Evolutionary conservation across 1,140 invertebrate genomes (phyloP), one percentile per base, ranked within the genome.

Genomic region (Hylaeus anthracinus): DNA sequence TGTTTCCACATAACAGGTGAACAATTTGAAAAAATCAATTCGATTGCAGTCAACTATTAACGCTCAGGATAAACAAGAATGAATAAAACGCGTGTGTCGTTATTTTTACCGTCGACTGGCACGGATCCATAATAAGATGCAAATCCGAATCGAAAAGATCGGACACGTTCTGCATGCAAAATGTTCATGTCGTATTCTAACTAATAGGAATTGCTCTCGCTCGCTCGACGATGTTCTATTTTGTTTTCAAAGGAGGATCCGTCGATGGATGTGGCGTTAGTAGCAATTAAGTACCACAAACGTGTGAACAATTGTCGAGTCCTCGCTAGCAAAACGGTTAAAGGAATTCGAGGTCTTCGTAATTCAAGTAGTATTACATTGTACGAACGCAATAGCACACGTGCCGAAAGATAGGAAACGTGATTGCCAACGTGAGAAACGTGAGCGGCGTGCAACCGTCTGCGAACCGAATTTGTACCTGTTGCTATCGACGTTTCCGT

Each of bases 361-460:
- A 2, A 55, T 45, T 56, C n/a, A 1, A 53, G 15, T 37, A 26
- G 2, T 6, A 6, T 26, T 26, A 53, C 9, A n/a, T 53, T 12
- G 12, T 10, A 6, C 4, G 61, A 2, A 6, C 6, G 55, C 3
- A 65, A 39, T 48, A 48, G 41, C 43, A 39, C 58, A 48, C 70
- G 77, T 65, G 77, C 26, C 14, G 26, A 26, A 26, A 26, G 8
- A 41, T 1, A 15, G 41, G 53, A 73, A 73, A 79, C 51, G 51
- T 65, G 77, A 73, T 70, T 51, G 14, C 3, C 14, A 48, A 73
- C 26, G 43, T 45, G 69, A 72, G 69, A 79, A 73, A 72, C 60
- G 61, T 79, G 77, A 73, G 15, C 43, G 12, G 65, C 48, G 37
- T 72, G 41, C 43, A 14, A 8, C 58, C 2, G 8, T 5, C 8